These are phyloP conservation scores for Anser brachyrhynchus DNA, from an alignment of 2,113 vertebrate species.

Conservation along the genomic window DNA sequence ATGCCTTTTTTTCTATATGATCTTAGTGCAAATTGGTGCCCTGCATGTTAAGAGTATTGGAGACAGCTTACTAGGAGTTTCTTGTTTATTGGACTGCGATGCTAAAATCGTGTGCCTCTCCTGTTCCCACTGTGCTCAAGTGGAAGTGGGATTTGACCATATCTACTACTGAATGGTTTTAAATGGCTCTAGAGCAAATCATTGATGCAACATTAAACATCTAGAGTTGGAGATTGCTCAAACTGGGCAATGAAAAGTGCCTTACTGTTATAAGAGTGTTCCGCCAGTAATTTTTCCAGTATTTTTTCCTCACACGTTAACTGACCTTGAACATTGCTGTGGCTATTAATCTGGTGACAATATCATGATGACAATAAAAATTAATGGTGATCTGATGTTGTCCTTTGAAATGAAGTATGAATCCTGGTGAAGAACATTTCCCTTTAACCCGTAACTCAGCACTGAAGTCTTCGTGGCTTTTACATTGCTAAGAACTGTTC, in stretches of 20 bases:
- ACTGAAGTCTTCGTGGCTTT: not conserved
- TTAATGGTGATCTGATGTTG: not conserved
- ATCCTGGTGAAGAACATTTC: not conserved
- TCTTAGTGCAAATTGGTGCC: not conserved
- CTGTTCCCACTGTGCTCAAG: not conserved
- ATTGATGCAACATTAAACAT: not conserved
- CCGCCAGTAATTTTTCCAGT: not conserved
- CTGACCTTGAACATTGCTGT: not conserved
- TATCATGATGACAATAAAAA: not conserved
- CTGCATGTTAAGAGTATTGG: not conserved
- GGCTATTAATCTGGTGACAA: not conserved
- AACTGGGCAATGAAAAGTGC: not conserved
- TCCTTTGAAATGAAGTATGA: not conserved
- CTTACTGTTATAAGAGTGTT: not conserved
- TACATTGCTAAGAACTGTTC: not conserved
- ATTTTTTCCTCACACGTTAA: not conserved
- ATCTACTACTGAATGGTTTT: not conserved
- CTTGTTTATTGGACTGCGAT: slow-evolving; percentile 1
- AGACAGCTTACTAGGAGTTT: slow-evolving; percentile 12
- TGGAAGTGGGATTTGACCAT: not conserved
- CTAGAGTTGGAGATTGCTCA: not conserved
- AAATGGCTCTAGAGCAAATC: not conserved
- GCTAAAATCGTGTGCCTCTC: not conserved
- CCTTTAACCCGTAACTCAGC: not conserved
- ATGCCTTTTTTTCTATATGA: not conserved